phyloP scores from a whole-genome alignment of 2,113 vertebrate species.

The Xenus cinereus region DNA sequence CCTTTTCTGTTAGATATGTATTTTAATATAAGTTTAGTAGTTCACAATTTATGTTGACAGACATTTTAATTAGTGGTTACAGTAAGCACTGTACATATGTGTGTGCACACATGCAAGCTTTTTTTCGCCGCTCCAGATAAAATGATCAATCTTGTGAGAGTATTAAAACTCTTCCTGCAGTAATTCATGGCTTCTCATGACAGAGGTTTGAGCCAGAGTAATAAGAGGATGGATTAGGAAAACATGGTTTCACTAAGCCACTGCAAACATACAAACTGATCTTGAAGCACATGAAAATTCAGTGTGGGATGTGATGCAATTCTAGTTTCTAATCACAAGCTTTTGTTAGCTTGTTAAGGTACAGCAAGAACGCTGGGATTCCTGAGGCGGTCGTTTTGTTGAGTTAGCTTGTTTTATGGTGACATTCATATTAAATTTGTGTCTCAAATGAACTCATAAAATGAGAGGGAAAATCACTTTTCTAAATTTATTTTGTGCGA shows the following conservation, averaged over 20 bases:
- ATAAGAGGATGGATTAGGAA: background rate
- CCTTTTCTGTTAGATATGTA: background rate
- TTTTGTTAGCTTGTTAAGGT: conserved; percentile 23
- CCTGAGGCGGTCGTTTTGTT: background rate
- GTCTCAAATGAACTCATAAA: conserved; percentile 22
- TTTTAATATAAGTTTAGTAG: background rate
- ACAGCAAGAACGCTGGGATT: background rate
- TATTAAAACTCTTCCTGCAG: background rate
- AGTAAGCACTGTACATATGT: rapidly evolving
- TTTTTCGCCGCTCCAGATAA: background rate
- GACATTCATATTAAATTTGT: conserved; percentile 22
- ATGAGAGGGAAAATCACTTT: background rate
- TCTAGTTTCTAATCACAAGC: background rate
- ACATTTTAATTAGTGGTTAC: background rate
- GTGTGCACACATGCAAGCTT: rapidly evolving
- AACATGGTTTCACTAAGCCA: background rate
- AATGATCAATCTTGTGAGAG: background rate
- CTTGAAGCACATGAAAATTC: background rate
- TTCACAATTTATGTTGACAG: background rate
- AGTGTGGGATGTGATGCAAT: background rate
- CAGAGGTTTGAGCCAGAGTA: background rate
- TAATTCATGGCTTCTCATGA: background rate
- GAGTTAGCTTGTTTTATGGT: background rate
- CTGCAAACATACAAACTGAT: background rate
- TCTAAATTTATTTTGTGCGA: conserved; percentile 17